Evolutionary conservation across 2,888 invertebrate genomes (phyloP).

Genomic region (Oeneis ivallda): DNA sequence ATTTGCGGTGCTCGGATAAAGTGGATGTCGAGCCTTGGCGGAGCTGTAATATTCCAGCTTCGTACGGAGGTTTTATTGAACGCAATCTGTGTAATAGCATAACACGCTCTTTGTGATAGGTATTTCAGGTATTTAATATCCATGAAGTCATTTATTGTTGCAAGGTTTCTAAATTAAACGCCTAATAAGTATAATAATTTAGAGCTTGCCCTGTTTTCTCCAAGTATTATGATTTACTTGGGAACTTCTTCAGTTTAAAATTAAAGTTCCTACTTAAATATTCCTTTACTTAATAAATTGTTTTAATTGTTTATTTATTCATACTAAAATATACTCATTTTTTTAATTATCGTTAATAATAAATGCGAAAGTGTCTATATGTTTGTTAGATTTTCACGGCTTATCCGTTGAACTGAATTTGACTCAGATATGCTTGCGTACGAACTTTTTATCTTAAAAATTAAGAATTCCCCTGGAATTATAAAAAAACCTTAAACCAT

Average conservation of each 20-base stretch:
- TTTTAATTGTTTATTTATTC: neutral
- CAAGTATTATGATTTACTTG: neutral
- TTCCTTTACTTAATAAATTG: neutral
- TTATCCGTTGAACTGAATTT: no score
- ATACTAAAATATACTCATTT: no score
- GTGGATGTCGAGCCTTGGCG: slow-evolving; percentile 39
- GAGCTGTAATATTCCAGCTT: slow-evolving; percentile 15
- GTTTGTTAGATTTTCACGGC: no score
- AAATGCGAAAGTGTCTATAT: no score
- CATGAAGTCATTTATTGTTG: neutral
- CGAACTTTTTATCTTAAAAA: no score
- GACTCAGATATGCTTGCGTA: no score
- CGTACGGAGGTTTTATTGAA: slow-evolving; percentile 14
- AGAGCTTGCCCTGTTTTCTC: neutral
- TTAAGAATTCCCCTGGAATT: no score
- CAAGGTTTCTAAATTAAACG: neutral
- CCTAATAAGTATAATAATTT: neutral
- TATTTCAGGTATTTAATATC: slow-evolving; percentile 30
- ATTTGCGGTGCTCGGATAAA: slow-evolving; percentile 37
- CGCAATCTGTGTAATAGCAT: slow-evolving; percentile 20
- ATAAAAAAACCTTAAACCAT: no score
- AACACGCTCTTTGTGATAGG: slow-evolving; percentile 22
- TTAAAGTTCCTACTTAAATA: neutral
- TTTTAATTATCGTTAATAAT: no score
- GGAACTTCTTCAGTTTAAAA: neutral